Base-by-base conservation (phyloP, 2,113 vertebrate genomes). In the Vanacampus margaritifer region DNA sequence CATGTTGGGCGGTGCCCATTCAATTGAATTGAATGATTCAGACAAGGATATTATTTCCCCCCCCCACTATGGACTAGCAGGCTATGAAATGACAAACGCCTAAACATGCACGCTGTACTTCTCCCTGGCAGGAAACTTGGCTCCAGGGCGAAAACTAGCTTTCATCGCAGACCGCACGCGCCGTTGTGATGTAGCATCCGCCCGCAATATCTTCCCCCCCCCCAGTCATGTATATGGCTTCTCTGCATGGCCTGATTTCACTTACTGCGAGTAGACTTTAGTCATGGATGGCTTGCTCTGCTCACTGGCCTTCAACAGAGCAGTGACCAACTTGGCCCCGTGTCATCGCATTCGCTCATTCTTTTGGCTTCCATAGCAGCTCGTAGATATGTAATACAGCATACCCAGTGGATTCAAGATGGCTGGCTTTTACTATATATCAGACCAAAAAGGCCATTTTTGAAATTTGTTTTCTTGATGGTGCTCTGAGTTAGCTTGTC, bases 231-330 rank as follows among this genome's bases (percentile, higher is more conserved):
- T 37, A 21, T 19, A 73, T 75, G 75, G 79, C 71, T n/a, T 79
- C 56, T 28, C 50, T 69, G 71, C 46, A 21, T 73, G 71, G 78
- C 76, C 78, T 23, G 71, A 76, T 78, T 82, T 72, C n/a, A 73
- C 24, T 68, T 68, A 65, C 59, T 84, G 73, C 48, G 74, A 77
- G 71, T 75, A 78, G 81, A 83, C 78, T 67, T 84, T 66, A 78
- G 85, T 80, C 86, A 84, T 63, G 79, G 76, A 75, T 69, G 68
- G 78, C 58, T 70, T 68, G 65, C 23, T 78, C 65, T 69, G 60
- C 69, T 74, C 62, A 46, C 62, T 59, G 57, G 79, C 65, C 75
- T 70, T 74, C 64, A 64, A 61, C 69, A 13, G 12, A 14, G 43
- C 43, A 39, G 37, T 39, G 37, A 39, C 37, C 37, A 69, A 75